Conservation (phyloP, 2,113 vertebrate genomes). For the Epinephelus cyanopodus region DNA sequence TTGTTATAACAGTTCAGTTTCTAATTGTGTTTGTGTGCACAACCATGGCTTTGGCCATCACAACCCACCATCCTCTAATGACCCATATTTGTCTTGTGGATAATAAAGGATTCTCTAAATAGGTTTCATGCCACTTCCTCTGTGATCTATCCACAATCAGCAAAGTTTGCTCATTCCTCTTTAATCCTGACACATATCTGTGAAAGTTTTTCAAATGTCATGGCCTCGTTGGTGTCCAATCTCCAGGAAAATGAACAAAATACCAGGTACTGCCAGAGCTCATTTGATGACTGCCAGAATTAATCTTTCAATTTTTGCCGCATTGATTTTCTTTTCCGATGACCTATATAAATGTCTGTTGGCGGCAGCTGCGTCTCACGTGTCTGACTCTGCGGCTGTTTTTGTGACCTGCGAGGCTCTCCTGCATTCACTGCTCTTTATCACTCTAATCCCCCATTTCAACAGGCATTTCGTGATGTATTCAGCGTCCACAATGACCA, state of each 20-base stretch:
- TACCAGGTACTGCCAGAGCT: constrained; percentile 20
- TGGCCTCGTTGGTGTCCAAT: constrained; percentile 26
- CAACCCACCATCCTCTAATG: neutral
- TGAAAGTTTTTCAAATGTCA: constrained; percentile 46
- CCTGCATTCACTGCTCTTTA: constrained; percentile 55
- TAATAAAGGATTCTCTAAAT: neutral
- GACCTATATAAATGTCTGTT: constrained; percentile 64
- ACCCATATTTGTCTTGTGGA: neutral
- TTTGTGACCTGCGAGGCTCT: constrained; percentile 42
- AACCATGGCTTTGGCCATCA: neutral
- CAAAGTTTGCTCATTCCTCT: constrained; percentile 9
- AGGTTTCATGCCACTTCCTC: neutral
- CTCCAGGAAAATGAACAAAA: constrained; percentile 56
- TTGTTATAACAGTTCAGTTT: neutral
- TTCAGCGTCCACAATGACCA: constrained; percentile 56
- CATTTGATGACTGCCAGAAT: constrained; percentile 50
- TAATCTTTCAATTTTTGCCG: constrained; percentile 55
- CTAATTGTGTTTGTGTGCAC: too few relatives aligned
- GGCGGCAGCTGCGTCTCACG: constrained; percentile 48
- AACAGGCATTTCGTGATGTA: constrained; percentile 63
- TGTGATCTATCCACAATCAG: neutral
- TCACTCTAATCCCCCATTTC: constrained; percentile 74
- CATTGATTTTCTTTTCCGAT: constrained; percentile 67
- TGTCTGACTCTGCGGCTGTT: constrained; percentile 45
- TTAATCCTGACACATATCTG: constrained; percentile 7